A percentile compares a stretch with the other conserved stretches of the same genome.
Evolutionary conservation across 1,140 invertebrate species (phyloP).

Genomic region (Brachionus angularis): DNA sequence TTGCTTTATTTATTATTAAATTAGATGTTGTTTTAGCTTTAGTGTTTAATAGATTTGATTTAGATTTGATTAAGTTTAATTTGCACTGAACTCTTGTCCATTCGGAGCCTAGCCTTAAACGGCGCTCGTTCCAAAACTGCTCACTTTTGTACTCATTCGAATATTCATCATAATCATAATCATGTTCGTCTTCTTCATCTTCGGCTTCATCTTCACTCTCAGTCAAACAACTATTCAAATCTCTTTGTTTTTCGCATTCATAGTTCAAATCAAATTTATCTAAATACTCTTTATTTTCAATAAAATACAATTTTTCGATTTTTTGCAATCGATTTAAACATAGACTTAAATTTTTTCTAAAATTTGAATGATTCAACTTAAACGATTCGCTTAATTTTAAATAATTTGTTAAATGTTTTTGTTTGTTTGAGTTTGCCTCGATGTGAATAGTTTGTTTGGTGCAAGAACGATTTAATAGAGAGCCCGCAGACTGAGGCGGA

Average conservation of each 20-base stretch:
- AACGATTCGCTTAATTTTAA: neutral
- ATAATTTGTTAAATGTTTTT: slow-evolving; percentile 11
- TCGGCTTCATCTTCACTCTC: neutral
- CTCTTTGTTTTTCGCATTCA: neutral
- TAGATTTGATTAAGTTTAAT: neutral
- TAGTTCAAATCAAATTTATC: neutral
- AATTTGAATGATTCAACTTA: neutral
- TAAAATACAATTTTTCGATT: neutral
- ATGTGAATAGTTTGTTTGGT: too few species aligned
- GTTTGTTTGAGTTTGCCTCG: too few species aligned
- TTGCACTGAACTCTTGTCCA: neutral
- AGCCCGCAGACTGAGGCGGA: slow-evolving; percentile 4
- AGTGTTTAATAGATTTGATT: neutral
- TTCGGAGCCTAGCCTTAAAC: neutral
- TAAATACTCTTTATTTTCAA: neutral
- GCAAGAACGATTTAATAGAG: neutral
- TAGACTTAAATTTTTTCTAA: neutral
- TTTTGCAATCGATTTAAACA: neutral
- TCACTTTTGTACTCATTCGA: neutral
- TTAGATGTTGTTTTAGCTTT: neutral
- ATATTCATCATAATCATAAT: neutral
- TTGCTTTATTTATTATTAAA: slow-evolving; percentile 16
- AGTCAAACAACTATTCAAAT: too few species aligned
- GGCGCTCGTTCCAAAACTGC: neutral
- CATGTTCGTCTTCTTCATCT: neutral